A percentile compares a stretch with the other conserved stretches of the same genome.
Evolutionary conservation across 2,113 vertebrate species (phyloP).

Genomic region (Centropus bengalensis): DNA sequence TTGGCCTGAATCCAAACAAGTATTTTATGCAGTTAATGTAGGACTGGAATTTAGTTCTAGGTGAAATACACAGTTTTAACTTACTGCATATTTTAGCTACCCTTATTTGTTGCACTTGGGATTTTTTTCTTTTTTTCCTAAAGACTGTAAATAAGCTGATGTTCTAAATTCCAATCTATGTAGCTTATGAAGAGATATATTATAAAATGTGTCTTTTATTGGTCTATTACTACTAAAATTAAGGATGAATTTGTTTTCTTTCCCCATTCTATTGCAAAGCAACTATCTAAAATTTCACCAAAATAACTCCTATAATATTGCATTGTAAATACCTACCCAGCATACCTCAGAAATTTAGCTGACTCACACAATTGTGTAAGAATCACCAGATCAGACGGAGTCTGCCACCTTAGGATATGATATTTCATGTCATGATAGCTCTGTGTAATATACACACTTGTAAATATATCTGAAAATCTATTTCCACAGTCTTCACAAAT

Average conservation of each 20-base stretch:
- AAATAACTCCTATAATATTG: background rate
- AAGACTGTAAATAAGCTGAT: background rate
- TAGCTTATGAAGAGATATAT: background rate
- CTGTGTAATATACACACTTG: background rate
- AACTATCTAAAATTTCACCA: background rate
- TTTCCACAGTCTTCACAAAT: background rate
- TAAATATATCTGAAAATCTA: background rate
- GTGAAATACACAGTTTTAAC: background rate
- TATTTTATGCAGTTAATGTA: background rate
- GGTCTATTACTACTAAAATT: background rate
- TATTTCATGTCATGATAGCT: background rate
- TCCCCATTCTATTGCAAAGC: background rate
- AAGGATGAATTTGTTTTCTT: background rate
- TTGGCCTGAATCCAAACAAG: constrained; percentile 52
- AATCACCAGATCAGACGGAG: background rate
- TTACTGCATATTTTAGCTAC: background rate
- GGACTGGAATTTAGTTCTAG: background rate
- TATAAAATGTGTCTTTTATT: background rate
- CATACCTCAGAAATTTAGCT: background rate
- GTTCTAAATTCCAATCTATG: background rate
- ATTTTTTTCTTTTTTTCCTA: background rate
- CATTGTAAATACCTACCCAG: background rate
- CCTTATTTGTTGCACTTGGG: background rate
- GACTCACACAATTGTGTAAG: background rate
- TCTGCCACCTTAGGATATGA: background rate